Evolutionary conservation across 92 coral and sea anemone species (phyloP).

Genomic region (Diadumene lineata): DNA sequence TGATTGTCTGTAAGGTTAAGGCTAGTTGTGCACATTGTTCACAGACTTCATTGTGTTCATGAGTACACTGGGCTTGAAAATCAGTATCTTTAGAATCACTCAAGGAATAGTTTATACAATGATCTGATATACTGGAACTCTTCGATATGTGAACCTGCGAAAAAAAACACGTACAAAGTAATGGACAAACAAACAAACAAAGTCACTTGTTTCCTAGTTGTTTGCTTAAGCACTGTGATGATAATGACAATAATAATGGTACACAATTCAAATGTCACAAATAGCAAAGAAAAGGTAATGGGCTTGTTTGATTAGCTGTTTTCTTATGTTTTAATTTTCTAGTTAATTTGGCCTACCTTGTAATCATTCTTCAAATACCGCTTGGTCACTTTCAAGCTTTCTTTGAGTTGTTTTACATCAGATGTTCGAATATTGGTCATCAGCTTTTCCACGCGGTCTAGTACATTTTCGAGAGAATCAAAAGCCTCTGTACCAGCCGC

Average conservation of each 20-base stretch:
- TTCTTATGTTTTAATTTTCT: too few relatives aligned
- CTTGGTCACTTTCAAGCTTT: background rate
- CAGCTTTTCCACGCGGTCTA: background rate
- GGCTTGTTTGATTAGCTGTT: background rate
- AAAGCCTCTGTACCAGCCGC: conserved; percentile 20
- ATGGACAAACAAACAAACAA: too few relatives aligned
- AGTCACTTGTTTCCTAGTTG: too few relatives aligned
- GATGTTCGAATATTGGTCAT: background rate
- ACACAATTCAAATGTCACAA: too few relatives aligned
- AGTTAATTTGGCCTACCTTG: too few relatives aligned
- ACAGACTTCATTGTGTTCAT: conserved; percentile 49
- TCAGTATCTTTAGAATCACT: conserved; percentile 51
- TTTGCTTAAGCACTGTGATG: too few relatives aligned
- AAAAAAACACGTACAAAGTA: background rate
- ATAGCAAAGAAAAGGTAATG: too few relatives aligned
- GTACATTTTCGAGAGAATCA: background rate
- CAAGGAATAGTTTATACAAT: conserved; percentile 58
- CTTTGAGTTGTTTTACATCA: conserved; percentile 7
- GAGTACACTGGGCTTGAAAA: conserved; percentile 44
- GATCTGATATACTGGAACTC: conserved; percentile 50
- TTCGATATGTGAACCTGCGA: conserved; percentile 62
- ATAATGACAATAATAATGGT: too few relatives aligned
- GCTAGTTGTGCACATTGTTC: background rate
- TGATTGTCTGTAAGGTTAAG: background rate
- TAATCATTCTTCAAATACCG: conserved; percentile 13